Evolutionary conservation across 2,888 invertebrate species (phyloP), one percentile per base, ranked within the genome.

Genomic region (Hypomecis atomaria): DNA sequence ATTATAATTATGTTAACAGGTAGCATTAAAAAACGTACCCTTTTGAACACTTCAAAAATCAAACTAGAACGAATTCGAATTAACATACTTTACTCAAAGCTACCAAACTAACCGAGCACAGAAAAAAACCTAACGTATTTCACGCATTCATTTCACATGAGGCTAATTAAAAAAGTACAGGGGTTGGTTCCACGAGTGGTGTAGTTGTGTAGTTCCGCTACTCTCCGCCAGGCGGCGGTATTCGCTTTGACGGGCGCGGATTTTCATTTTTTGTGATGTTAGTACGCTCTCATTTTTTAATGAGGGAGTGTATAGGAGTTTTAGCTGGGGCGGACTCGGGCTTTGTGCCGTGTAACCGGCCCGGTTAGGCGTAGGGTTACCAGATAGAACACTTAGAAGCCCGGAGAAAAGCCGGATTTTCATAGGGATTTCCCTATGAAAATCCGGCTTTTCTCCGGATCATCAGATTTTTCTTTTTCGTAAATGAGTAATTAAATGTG

Each of bases 121-220:
- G 84, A 84, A 82, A 49, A 86, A 88, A 88, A 82, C 84, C 88
- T 88, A 87, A 89, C 88, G 84, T 87, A 86, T 86, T 89, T 86
- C 83, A 89, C 87, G 86, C 89, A 91, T 91, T 90, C 89, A 90
- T 78, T 84, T 82, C 75, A 79, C 89, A 92, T 90, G 88, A 78
- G 77, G 92, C 92, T 91, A 92, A 92, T 92, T 92, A 92, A 92
- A 92, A 92, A 87, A 86, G 90, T 85, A 90, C 91, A 91, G 88
- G 86, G 87, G 86, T 78, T 90, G 90, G 84, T 81, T 92, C 71
- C 80, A 84, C 85, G 85, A 92, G 91, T 88, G 88, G 85, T 69
- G 89, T 86, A 89, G 91, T 92, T 88, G 85, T 69, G 89, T 86
- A 89, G 91, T 92, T 88, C 85, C 81, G 90, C 92, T 92, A 92